Evolutionary conservation across 2,797 vertebrate genomes (phyloP).

Genomic region (Melanotaenia boesemani): DNA sequence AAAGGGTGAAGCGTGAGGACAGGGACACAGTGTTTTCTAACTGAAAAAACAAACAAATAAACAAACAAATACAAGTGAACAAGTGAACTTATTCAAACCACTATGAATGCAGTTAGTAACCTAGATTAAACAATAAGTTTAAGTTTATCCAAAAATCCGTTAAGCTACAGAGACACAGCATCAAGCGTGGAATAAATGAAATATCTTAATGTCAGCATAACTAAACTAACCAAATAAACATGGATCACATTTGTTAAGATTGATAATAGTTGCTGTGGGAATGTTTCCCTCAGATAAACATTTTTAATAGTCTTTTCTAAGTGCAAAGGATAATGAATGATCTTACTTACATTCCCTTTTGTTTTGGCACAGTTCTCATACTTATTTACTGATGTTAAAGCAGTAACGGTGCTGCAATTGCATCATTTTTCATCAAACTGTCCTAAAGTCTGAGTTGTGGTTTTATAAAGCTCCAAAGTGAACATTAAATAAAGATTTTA

Average conservation of each 20-base stretch:
- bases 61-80: not conserved
- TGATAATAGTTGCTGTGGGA: not conserved
- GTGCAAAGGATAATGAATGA: not conserved
- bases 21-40: constrained; percentile 46
- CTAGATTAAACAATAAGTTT: constrained; percentile 14
- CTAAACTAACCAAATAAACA: not conserved
- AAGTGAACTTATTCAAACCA: constrained; percentile 9
- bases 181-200: not conserved
- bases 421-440: not conserved
- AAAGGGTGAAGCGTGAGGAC: constrained; percentile 60
- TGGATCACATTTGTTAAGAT: not conserved
- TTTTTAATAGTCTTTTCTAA: not conserved
- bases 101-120: constrained; percentile 35
- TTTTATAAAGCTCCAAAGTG: constrained; percentile 33
- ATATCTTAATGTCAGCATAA: not conserved
- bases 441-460: constrained; percentile 28
- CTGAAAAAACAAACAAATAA: not conserved
- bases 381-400: not conserved
- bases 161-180: constrained; percentile 5
- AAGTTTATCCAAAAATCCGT: not conserved
- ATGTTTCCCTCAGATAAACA: not conserved
- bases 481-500: constrained; percentile 2
- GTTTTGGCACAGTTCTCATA: not conserved
- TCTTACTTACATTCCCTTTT: not conserved
- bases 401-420: too few species aligned